These are phyloP conservation scores for Minunthozetes semirufus DNA, from an alignment of 2,888 invertebrate genomes.

Conservation along the genomic window DNA sequence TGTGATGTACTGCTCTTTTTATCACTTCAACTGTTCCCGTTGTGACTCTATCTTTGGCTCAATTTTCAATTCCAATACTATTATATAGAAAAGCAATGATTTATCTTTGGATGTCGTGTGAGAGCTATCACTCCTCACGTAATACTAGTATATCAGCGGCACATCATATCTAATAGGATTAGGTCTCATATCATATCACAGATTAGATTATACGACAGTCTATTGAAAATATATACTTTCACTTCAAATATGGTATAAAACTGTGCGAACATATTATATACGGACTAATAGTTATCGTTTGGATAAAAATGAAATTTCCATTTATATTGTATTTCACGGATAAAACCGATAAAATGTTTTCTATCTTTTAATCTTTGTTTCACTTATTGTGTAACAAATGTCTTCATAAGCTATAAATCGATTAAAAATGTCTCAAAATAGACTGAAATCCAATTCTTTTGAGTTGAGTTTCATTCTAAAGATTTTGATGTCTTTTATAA, in stretches of 20 bases:
- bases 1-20: neutral
- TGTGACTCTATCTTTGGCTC: neutral
- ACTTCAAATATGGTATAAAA: slow-evolving; percentile 20
- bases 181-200: slow-evolving; percentile 10
- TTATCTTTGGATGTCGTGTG: slow-evolving; percentile 23
- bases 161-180: slow-evolving; percentile 23
- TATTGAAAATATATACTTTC: slow-evolving; percentile 26
- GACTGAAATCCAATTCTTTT: neutral
- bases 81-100: slow-evolving; percentile 5
- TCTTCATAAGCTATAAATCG: neutral
- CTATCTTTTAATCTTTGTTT: slow-evolving; percentile 11
- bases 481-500: too few relatives aligned
- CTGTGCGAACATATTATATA: neutral
- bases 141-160: slow-evolving; percentile 2
- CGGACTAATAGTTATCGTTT: neutral
- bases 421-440: neutral
- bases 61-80: neutral
- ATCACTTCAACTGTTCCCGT: neutral
- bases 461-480: too few relatives aligned
- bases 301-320: slow-evolving; percentile 9
- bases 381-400: neutral
- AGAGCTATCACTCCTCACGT: slow-evolving; percentile 7
- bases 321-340: slow-evolving; percentile 24
- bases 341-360: neutral
- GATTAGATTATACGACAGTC: slow-evolving; percentile 15